Base-by-base conservation (phyloP, 2,797 vertebrate genomes). In the Choloepus didactylus region DNA sequence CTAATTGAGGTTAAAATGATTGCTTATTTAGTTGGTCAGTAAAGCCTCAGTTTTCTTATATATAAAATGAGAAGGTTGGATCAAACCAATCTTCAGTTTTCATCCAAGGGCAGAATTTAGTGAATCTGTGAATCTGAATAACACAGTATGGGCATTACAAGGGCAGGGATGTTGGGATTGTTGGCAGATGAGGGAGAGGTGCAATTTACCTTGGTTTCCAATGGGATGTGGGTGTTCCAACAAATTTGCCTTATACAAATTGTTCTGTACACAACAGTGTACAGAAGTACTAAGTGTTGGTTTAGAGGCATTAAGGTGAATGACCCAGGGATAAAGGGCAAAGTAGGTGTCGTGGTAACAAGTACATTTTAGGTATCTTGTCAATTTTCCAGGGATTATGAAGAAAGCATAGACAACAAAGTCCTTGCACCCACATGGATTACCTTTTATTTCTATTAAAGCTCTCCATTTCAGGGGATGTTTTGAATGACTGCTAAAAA, bases 31-130 rank as follows among this genome's bases (percentile, higher is more conserved):
- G n/a, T 56, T 82, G 38, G 38, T 41, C 6, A 59, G 15, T 76
- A 31, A 95, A 91, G 83, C 23, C 16, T 93, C 70, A 29, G 3
- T 85, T 91, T 93, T 83, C 81, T 91, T 60, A 83, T 1, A 67
- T 25, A 35, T 70, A 51, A 66, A 91, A 79, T 80, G 29, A 83
- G 21, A 27, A 1, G 29, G 0, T n/a, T 91, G n/a, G 10, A 38
- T 29, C 87, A 31, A 84, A 54, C 3, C 23, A 44, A 27, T 56
- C 11, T 67, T 11, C 9, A 46, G 0, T 80, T 91, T 25, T 77
- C 18, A 44, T 5, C 14, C 41, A 21, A 14, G 27, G 16, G 85
- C 56, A 85, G 31, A 54, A 38, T 54, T 89, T 44, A 64, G 4
- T 27, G 54, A 46, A 46, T 18, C 16, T 54, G 0, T 66, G 11